These are phyloP conservation scores for Rhopalosiphum maidis DNA, from an alignment of 1,140 invertebrate species.

Conservation along the genomic window DNA sequence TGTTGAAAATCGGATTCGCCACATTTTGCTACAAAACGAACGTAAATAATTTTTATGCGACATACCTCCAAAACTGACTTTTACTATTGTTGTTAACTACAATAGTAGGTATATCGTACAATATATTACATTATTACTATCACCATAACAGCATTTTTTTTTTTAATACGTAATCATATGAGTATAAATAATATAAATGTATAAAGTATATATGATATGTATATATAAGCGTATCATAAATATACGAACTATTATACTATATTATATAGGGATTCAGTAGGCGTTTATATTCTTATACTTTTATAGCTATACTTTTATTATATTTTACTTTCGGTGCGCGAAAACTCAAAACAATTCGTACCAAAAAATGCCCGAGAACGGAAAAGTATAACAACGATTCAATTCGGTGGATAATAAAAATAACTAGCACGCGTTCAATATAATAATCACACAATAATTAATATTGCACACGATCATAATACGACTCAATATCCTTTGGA, in stretches of 20 bases:
- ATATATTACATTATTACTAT: not conserved
- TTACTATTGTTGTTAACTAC: not conserved
- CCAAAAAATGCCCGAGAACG: not conserved
- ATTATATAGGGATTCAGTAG: not conserved
- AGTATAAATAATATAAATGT: too few relatives aligned
- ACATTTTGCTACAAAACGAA: not conserved
- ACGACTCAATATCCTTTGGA: not conserved
- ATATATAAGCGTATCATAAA: too few relatives aligned
- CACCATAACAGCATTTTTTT: not conserved
- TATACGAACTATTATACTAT: not conserved
- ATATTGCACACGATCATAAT: not conserved
- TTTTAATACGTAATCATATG: not conserved
- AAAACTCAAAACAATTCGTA: not conserved
- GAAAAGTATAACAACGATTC: slow-evolving; percentile 7
- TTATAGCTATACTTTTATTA: not conserved
- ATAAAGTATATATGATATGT: too few relatives aligned
- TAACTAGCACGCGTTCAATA: not conserved
- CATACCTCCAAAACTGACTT: not conserved
- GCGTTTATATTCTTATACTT: not conserved
- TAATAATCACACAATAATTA: not conserved
- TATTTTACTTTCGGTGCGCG: not conserved
- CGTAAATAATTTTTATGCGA: not conserved
- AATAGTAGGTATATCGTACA: not conserved
- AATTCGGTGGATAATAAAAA: not conserved
- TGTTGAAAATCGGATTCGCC: not conserved